Base-by-base conservation (phyloP, 2,888 invertebrate species). In the Archips xylosteana region DNA sequence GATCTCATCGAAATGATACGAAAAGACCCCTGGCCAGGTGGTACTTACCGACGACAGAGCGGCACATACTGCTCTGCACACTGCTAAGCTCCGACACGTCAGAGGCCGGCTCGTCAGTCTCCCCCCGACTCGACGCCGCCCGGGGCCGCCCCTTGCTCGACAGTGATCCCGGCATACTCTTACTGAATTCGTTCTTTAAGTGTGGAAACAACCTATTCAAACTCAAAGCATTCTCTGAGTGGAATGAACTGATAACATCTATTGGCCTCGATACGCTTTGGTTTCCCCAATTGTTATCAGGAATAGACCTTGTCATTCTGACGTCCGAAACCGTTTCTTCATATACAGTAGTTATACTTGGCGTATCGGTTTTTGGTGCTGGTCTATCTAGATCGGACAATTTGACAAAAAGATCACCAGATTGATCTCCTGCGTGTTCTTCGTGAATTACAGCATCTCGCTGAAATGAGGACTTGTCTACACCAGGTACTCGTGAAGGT, bases 331-430 rank as follows among this genome's bases (percentile, higher is more conserved):
- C 75, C 74, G 82, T 83, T 79, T 85, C 77, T 77, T 88, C 77
- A 78, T 84, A 76, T 77, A 88, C 75, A 13, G 77, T 78, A 4
- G 77, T 76, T 3, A 79, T 66, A 13, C 42, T 65, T 9, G 83
- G 76, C 3, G 80, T 77, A 23, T 87, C 86, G 2, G 84, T 78
- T 80, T 95, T 95, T 51, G 90, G 89, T 5, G 95, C 95, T 12
- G 84, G 84, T 81, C 96, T 97, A 84, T 97, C 97, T 86, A 98
- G 94, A 85, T 98, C 97, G 1, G 97, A 97, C 8, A 98, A 91
- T 82, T 96, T 96, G 0, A 98, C 97, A 84, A 97, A 97, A 70
- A 92, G 90, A 77, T 91, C 90, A 13, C 80, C 74, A 3, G 80
- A 59, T 32, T 81, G 76, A 42, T 82, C 82, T 9, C 71, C 66